Conservation (phyloP, 2,888 invertebrate genomes). For the Orgyia antiqua region DNA sequence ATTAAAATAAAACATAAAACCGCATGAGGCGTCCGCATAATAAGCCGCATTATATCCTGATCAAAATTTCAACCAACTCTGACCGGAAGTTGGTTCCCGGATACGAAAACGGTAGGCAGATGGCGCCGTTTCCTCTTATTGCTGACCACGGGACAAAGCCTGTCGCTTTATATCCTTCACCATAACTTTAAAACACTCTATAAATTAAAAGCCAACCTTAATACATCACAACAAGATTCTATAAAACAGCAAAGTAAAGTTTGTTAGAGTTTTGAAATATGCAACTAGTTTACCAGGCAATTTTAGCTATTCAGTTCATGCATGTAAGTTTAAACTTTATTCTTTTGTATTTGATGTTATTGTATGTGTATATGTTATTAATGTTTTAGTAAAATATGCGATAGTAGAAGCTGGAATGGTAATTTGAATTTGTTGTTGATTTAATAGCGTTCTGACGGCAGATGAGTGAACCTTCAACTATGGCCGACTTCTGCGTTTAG, state of each 20-base stretch:
- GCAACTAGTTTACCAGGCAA: constrained; percentile 60
- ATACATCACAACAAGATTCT: constrained; percentile 9
- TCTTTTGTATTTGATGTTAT: constrained; percentile 22
- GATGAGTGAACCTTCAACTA: constrained; percentile 3
- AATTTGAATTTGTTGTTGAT: constrained; percentile 47
- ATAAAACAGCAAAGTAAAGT: constrained; percentile 14
- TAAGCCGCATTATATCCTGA: constrained; percentile 57
- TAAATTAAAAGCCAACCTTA: constrained; percentile 27
- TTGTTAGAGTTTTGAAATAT: constrained; percentile 51
- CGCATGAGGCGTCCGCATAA: constrained; percentile 36
- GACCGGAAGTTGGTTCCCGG: constrained; percentile 53
- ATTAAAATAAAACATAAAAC: constrained; percentile 19
- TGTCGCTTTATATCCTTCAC: constrained; percentile 42
- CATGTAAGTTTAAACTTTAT: constrained; percentile 36
- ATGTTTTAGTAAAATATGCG: constrained; percentile 43
- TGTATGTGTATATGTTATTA: constrained; percentile 4
- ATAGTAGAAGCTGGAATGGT: constrained; percentile 36
- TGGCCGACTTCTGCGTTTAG: neutral
- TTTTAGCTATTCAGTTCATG: constrained; percentile 27
- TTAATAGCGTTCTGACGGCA: constrained; percentile 40
- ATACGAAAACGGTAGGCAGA: constrained; percentile 59
- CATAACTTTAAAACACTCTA: constrained; percentile 5
- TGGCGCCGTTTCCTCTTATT: constrained; percentile 70
- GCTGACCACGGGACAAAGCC: constrained; percentile 67
- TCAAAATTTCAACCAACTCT: constrained; percentile 56